Conservation (phyloP, 2,113 vertebrate genomes). For the Pimephales promelas region DNA sequence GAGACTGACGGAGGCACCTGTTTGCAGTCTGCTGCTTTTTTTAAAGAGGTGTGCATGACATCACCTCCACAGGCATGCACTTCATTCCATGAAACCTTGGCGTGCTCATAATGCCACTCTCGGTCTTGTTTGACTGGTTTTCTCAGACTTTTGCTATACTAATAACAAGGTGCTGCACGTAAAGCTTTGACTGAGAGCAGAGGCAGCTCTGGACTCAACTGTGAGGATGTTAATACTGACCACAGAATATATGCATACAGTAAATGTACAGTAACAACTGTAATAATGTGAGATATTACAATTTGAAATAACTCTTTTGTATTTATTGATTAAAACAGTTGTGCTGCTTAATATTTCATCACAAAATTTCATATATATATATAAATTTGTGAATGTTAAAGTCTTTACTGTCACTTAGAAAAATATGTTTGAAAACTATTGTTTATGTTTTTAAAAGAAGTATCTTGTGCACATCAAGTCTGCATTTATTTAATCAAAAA, state of each 20-base stretch:
- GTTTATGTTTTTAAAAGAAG: too few species aligned
- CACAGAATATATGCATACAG: not conserved
- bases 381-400: too few species aligned
- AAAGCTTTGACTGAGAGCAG: constrained; percentile 25
- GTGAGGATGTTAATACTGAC: not conserved
- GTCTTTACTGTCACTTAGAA: too few species aligned
- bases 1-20: constrained; percentile 19
- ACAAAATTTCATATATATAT: too few species aligned
- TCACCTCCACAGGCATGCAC: constrained; percentile 43
- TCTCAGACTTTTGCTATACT: constrained; percentile 30
- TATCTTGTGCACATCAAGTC: too few species aligned
- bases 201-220: constrained; percentile 4
- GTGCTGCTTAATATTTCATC: too few species aligned
- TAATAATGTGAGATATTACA: not conserved
- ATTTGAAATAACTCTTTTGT: not conserved
- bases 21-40: constrained; percentile 22
- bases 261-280: too few species aligned
- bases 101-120: constrained; percentile 5
- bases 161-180: constrained; percentile 48
- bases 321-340: too few species aligned
- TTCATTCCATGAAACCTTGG: constrained; percentile 31
- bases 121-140: constrained; percentile 51
- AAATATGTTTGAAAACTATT: too few species aligned
- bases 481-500: too few species aligned
- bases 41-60: constrained; percentile 60